Percentiles rank a stretch among this genome's conserved stretches.
Conservation (phyloP, 2,888 invertebrate genomes). For the Drosophila neonasuta region DNA sequence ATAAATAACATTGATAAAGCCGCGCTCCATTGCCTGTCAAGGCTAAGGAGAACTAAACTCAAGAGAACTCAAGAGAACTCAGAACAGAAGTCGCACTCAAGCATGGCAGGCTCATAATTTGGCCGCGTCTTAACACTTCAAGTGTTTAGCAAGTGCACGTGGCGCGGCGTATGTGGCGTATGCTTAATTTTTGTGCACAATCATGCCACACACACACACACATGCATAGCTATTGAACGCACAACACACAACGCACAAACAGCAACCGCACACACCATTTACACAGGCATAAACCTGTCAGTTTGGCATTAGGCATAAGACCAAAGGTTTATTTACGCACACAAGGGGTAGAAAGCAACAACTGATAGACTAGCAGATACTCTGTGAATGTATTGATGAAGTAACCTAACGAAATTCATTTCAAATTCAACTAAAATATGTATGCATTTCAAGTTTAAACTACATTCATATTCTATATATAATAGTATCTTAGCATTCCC, state of each 20-base stretch:
- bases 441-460: too few relatives aligned
- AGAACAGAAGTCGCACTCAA: constrained; percentile 19
- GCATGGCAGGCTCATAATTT: constrained; percentile 44
- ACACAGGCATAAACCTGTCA: constrained; percentile 68
- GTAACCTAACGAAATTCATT: too few relatives aligned
- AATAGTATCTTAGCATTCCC: too few relatives aligned
- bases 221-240: constrained; percentile 49
- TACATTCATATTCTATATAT: too few relatives aligned
- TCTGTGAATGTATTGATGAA: background rate
- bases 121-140: constrained; percentile 65
- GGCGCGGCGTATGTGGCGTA: constrained; percentile 42
- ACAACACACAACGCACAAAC: background rate
- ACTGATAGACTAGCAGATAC: constrained; percentile 7
- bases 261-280: constrained; percentile 18
- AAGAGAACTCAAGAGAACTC: background rate
- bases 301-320: constrained; percentile 70
- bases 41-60: background rate
- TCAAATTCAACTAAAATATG: too few relatives aligned
- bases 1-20: constrained; percentile 70
- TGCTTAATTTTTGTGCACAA: constrained; percentile 71
- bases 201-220: constrained; percentile 41
- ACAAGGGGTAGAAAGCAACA: background rate
- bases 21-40: constrained; percentile 32
- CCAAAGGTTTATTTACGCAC: constrained; percentile 69
- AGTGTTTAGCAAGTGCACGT: constrained; percentile 54